These are phyloP conservation scores for Sceloporus tristichus DNA, from an alignment of 2,113 vertebrate genomes.

Conservation along the genomic window DNA sequence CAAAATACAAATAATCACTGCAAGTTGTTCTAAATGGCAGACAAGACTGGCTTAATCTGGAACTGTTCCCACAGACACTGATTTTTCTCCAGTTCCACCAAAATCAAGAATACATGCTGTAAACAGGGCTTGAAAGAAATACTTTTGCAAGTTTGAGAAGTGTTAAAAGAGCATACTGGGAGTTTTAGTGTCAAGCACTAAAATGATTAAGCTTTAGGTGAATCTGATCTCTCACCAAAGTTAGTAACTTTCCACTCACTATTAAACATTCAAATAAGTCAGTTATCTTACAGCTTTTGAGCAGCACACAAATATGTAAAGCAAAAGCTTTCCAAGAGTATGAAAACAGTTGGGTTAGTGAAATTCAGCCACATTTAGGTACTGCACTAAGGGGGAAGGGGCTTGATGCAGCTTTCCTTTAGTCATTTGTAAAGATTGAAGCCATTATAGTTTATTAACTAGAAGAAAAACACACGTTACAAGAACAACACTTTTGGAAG, in stretches of 20 bases:
- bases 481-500: constrained; percentile 66
- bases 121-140: constrained; percentile 42
- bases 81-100: constrained; percentile 52
- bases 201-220: constrained; percentile 52
- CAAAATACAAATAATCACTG: constrained; percentile 46
- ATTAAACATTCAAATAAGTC: constrained; percentile 66
- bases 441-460: constrained; percentile 67
- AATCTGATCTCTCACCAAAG: constrained; percentile 62
- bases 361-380: constrained; percentile 64
- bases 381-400: constrained; percentile 43
- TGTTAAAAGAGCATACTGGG: constrained; percentile 45
- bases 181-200: constrained; percentile 34
- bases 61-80: neutral
- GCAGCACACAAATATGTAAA: constrained; percentile 67
- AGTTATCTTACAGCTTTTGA: constrained; percentile 64
- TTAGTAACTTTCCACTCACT: constrained; percentile 69
- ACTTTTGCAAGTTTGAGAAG: constrained; percentile 55
- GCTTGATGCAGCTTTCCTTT: constrained; percentile 69
- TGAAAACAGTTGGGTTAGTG: constrained; percentile 61
- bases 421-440: constrained; percentile 63
- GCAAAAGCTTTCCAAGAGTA: constrained; percentile 63
- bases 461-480: constrained; percentile 58
- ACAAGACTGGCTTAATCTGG: constrained; percentile 1
- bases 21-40: constrained; percentile 52
- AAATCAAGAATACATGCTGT: constrained; percentile 50